phyloP scores from a whole-genome alignment of 1,140 invertebrate genomes.

The Plodia interpunctella region DNA sequence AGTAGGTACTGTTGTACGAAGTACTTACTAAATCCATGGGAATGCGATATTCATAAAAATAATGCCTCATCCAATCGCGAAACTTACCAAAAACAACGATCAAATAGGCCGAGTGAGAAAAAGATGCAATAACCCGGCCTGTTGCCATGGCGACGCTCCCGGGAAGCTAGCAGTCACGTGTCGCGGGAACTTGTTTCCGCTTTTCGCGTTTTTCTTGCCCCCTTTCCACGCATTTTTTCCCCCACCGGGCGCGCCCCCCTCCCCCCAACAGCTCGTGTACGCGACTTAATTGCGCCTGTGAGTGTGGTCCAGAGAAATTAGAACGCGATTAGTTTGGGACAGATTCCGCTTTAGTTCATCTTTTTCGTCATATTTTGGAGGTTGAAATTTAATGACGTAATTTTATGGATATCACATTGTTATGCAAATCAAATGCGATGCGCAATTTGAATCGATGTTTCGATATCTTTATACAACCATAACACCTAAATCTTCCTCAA shows the following conservation, averaged over 20 bases:
- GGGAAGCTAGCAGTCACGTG: constrained; percentile 72
- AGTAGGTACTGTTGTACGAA: too few species aligned
- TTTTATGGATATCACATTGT: too few species aligned
- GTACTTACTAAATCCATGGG: too few species aligned
- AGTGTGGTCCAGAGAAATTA: constrained; percentile 74
- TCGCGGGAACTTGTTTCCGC: constrained; percentile 64
- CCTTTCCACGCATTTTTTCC: constrained; percentile 51
- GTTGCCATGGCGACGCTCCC: constrained; percentile 63
- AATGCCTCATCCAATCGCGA: not conserved
- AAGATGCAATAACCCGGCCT: constrained; percentile 21
- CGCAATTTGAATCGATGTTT: too few species aligned
- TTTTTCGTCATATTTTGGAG: not conserved
- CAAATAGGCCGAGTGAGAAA: constrained; percentile 17
- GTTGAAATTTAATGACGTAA: too few species aligned
- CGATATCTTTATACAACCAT: too few species aligned
- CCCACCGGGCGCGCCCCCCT: constrained; percentile 15
- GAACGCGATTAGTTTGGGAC: constrained; percentile 43
- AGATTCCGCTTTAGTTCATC: constrained; percentile 30
- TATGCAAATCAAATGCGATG: too few species aligned
- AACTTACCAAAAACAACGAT: constrained; percentile 3
- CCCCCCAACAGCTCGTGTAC: constrained; percentile 52
- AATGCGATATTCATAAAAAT: not conserved
- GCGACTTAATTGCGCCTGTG: constrained; percentile 74
- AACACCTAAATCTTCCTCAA: too few species aligned
- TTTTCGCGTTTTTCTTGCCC: constrained; percentile 65